Evolutionary conservation across 2,113 vertebrate species (phyloP), one percentile per base, ranked within the genome.

Genomic region (Limanda limanda): DNA sequence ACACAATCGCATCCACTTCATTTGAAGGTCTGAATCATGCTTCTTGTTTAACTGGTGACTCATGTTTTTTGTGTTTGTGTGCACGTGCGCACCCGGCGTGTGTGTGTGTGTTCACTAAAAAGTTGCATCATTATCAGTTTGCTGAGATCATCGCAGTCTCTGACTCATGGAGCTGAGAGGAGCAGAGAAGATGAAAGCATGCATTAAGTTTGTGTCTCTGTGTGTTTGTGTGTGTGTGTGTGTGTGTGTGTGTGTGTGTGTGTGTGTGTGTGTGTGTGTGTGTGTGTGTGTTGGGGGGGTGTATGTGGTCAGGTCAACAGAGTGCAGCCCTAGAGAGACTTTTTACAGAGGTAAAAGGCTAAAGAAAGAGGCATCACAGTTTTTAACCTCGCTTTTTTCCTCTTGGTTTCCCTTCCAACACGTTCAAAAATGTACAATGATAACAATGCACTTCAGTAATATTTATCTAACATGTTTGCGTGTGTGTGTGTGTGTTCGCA

Each of bases 401-500:
- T 62, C 11, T 37, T 69, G 27, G 18, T 56, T 15, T 17, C 25
- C 15, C 48, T 20, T 51, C 48, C 15, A 51, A 51, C 48, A 20
- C 4, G 12, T 58, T 8, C 13, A 24, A 24, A 24, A 14, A 58
- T 57, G 55, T 14, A 7, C 14, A 7, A 14, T 58, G 13, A 47
- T 47, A 17, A 47, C 14, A 4, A 47, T 14, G 15, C 45, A 5
- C 45, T 25, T 15, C 54, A 51, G 18, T 2, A 8, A 58, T 1
- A 58, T 5, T 5, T 9, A 2, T 27, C 2, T 51, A 27, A 9
- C 15, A 59, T 31, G 57, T 27, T 18, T 48, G 0, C 61, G 20
- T 82, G 59, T 74, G 55, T 67, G 45, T 54, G 20, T 82, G 59
- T 74, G 57, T 68, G 45, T 54, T 76, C 72, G 11, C 90, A 99